A percentile compares a stretch with the other conserved stretches of the same genome.
These are phyloP conservation scores for Anabas testudineus DNA, from an alignment of 2,797 vertebrate genomes.

Conservation along the genomic window DNA sequence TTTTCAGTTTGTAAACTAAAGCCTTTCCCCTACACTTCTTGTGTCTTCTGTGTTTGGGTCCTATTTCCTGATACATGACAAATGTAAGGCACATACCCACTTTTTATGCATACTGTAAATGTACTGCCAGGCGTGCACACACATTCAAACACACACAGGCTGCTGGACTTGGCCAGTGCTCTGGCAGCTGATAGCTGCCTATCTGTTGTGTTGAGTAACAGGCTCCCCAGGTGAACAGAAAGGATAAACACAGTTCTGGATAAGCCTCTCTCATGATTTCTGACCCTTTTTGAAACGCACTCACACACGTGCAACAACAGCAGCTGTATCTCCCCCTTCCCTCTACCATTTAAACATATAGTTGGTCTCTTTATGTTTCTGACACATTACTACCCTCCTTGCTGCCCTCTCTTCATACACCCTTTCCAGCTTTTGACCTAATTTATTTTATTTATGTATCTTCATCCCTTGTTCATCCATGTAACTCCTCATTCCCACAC, in stretches of 20 bases:
- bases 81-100: constrained; percentile 7
- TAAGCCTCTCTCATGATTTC: constrained; percentile 54
- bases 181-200: constrained; percentile 65
- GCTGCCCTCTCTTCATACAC: constrained; percentile 14
- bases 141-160: constrained; percentile 8
- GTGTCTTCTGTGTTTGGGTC: too few species aligned
- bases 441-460: constrained; percentile 58
- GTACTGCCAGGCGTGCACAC: not conserved
- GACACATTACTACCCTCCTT: constrained; percentile 21
- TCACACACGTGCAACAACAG: constrained; percentile 9
- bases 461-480: constrained; percentile 19
- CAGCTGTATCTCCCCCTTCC: constrained; percentile 32
- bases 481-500: constrained; percentile 22
- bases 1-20: too few species aligned
- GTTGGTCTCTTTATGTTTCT: constrained; percentile 36
- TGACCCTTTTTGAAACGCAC: constrained; percentile 32
- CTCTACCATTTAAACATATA: constrained; percentile 15
- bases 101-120: constrained; percentile 3
- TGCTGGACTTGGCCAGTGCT: constrained; percentile 27
- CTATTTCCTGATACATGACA: too few species aligned
- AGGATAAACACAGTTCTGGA: constrained; percentile 66
- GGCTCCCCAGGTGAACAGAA: constrained; percentile 49
- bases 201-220: constrained; percentile 57
- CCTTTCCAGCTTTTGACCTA: constrained; percentile 42
- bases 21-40: too few species aligned